Percentiles rank a stretch among this genome's conserved stretches.
phyloP scores from a whole-genome alignment of 37 sponge, comb jelly and placozoan species.

The Lycopodina hypogea region DNA sequence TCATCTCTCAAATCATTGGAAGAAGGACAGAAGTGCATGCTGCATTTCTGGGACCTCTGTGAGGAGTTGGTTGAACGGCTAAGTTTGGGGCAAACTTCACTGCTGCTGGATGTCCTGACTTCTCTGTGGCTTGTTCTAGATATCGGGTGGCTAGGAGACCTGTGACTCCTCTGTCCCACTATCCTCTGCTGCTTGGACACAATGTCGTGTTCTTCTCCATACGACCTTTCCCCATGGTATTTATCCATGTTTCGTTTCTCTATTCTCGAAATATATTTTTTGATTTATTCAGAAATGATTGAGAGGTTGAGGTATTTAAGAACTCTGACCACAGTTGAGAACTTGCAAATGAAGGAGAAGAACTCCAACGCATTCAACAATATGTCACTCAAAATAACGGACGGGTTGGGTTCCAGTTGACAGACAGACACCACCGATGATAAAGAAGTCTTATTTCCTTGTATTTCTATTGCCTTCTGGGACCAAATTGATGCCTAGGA shows the following conservation, averaged over 20 bases:
- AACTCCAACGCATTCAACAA: no score
- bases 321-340: no score
- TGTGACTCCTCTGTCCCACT: constrained; percentile 33
- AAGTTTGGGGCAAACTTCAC: background rate
- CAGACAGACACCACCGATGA: no score
- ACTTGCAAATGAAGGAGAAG: no score
- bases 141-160: constrained; percentile 17
- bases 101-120: background rate
- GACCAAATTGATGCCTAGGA: no score
- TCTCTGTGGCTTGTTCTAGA: constrained; percentile 15
- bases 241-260: background rate
- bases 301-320: background rate
- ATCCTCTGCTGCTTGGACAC: constrained; percentile 38
- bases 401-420: no score
- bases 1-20: background rate
- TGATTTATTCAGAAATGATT: background rate
- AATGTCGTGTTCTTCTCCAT: background rate
- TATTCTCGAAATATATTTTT: no score
- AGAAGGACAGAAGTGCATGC: background rate
- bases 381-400: no score
- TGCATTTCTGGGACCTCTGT: constrained; percentile 5
- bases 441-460: no score
- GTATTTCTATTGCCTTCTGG: no score
- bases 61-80: background rate
- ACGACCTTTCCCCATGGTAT: background rate